phyloP scores from a whole-genome alignment of 2,888 invertebrate species.

The Anthoptus insignis region DNA sequence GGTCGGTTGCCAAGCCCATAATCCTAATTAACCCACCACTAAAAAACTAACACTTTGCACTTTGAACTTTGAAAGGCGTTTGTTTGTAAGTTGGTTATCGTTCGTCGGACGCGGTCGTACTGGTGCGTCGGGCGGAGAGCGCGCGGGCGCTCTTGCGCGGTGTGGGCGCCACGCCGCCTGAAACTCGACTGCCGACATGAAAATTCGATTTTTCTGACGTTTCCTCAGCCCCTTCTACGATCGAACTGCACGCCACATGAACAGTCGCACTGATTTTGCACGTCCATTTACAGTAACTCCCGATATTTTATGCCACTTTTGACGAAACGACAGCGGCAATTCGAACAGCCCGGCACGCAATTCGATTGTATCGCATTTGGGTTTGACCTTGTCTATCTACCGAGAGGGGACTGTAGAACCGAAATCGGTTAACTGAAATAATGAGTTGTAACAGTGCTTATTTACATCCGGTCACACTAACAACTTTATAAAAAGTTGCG shows the following conservation, averaged over 20 bases:
- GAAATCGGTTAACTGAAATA: conserved; percentile 18
- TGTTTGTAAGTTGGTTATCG: conserved; percentile 49
- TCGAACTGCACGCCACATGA: conserved; percentile 84
- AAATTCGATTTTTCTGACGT: conserved; percentile 87
- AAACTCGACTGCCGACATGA: conserved; percentile 83
- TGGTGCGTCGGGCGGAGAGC: conserved; percentile 56
- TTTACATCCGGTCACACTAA: conserved; percentile 20
- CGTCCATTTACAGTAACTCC: conserved; percentile 70
- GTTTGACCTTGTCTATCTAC: conserved; percentile 40
- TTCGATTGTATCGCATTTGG: conserved; percentile 56
- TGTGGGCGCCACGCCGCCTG: conserved; percentile 83
- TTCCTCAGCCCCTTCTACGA: conserved; percentile 85
- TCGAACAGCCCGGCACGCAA: conserved; percentile 68
- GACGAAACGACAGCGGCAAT: conserved; percentile 61
- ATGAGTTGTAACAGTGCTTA: conserved; percentile 11
- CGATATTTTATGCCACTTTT: conserved; percentile 72
- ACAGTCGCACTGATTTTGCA: conserved; percentile 80
- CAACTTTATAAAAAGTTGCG: conserved; percentile 22
- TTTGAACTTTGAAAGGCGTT: conserved; percentile 51
- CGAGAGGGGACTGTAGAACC: conserved; percentile 19
- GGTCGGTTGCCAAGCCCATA: conserved; percentile 74
- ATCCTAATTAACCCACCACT: conserved; percentile 73
- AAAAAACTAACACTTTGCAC: conserved; percentile 58
- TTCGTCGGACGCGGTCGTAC: conserved; percentile 44
- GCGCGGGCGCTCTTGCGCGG: conserved; percentile 79